A percentile compares a stretch with the other conserved stretches of the same genome.
phyloP scores from a whole-genome alignment of 1,140 invertebrate species.

The Ceratina japonica region DNA sequence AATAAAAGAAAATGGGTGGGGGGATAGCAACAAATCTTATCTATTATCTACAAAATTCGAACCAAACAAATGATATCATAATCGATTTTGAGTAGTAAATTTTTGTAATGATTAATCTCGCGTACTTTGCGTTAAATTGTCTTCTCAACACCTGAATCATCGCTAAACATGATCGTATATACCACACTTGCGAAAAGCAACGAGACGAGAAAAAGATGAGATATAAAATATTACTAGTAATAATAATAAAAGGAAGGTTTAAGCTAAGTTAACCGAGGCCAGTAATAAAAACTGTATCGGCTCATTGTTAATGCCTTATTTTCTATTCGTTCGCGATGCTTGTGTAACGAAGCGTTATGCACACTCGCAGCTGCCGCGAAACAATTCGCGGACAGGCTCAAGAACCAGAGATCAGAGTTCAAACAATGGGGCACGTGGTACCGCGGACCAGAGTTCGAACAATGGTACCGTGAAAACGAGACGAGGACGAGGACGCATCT shows the following conservation, averaged over 20 bases:
- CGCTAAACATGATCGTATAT: background rate
- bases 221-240: background rate
- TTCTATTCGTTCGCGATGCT: conserved; percentile 18
- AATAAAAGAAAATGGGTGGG: too few relatives aligned
- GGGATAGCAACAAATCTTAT: too few relatives aligned
- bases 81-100: too few relatives aligned
- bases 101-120: too few relatives aligned
- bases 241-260: background rate
- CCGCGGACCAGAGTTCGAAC: too few relatives aligned
- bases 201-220: background rate
- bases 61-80: too few relatives aligned
- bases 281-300: conserved; percentile 18
- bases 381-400: background rate
- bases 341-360: conserved; percentile 5
- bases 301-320: conserved; percentile 23
- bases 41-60: too few relatives aligned
- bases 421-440: background rate
- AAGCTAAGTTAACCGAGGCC: background rate
- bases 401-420: conserved; percentile 13
- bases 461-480: conserved; percentile 9
- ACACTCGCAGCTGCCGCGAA: background rate
- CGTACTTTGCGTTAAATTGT: background rate
- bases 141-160: conserved; percentile 11
- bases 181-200: background rate
- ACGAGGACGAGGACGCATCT: background rate